Conservation (phyloP, 2,888 invertebrate genomes). For the Leptarthrus brevirostris region DNA sequence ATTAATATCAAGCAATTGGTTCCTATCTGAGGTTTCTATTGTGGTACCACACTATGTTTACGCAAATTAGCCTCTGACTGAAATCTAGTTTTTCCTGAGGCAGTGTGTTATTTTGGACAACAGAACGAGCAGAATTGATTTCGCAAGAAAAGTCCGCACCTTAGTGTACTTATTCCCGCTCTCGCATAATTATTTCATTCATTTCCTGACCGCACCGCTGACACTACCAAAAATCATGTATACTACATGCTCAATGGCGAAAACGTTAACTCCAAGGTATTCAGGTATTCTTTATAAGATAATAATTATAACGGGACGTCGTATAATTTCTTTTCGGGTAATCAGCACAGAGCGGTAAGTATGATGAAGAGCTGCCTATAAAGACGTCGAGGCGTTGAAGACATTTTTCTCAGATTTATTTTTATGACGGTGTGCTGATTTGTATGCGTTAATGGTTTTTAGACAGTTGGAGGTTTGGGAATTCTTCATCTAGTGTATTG, state of each 20-base stretch:
- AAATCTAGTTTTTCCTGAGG: no score
- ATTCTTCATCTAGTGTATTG: background rate
- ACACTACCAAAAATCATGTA: slow-evolving; percentile 18
- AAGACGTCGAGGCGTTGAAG: background rate
- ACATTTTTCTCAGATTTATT: background rate
- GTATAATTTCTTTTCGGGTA: slow-evolving; percentile 21
- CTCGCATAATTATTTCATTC: no score
- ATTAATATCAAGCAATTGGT: no score
- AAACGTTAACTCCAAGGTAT: slow-evolving; percentile 1
- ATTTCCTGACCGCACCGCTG: no score
- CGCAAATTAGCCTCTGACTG: no score
- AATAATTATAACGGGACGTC: slow-evolving; percentile 27
- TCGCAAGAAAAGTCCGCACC: no score
- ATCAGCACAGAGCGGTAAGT: slow-evolving; percentile 8
- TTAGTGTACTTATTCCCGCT: no score
- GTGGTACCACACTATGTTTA: no score
- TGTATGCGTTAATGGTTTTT: background rate
- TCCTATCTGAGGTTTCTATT: no score
- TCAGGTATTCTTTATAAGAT: slow-evolving; percentile 17
- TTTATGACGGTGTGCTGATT: background rate
- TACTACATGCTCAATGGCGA: background rate
- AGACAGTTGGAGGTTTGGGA: background rate
- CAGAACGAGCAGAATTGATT: no score
- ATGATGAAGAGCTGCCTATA: background rate
- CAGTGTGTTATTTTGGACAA: no score